These are phyloP conservation scores for Cardiocondyla obscurior DNA, from an alignment of 1,140 invertebrate genomes.

Conservation along the genomic window DNA sequence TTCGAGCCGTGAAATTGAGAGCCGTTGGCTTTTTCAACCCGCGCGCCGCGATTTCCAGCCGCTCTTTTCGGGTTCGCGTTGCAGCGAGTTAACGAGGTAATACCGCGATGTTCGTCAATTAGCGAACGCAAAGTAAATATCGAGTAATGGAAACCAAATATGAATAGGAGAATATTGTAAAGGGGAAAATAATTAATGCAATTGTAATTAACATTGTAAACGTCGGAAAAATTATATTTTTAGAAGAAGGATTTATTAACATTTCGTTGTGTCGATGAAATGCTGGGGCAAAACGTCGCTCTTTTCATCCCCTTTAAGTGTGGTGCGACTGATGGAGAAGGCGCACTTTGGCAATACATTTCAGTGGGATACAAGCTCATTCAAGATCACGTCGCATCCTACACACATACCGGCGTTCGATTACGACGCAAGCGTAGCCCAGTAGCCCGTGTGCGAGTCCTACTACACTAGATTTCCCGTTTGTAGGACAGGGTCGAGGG, in stretches of 20 bases:
- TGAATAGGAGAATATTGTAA: background rate
- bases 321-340: background rate
- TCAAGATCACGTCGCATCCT: background rate
- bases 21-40: background rate
- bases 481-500: slow-evolving; percentile 68
- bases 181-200: background rate
- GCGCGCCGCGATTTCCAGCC: background rate
- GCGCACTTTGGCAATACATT: background rate
- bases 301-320: background rate
- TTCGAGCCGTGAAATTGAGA: slow-evolving; percentile 10
- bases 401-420: background rate
- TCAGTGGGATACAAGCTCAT: slow-evolving; percentile 16
- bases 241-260: background rate
- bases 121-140: background rate
- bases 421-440: slow-evolving; percentile 43
- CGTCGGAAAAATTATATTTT: background rate
- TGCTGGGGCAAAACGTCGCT: background rate
- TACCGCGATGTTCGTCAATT: background rate
- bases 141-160: background rate
- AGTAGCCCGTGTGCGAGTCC: slow-evolving; percentile 43
- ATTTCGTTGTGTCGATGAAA: background rate
- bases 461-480: slow-evolving; percentile 67
- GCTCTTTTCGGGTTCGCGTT: background rate
- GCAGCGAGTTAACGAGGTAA: background rate
- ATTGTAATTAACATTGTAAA: background rate